These are phyloP conservation scores for Trematomus bernacchii DNA, from an alignment of 2,797 vertebrate genomes.

Conservation along the genomic window DNA sequence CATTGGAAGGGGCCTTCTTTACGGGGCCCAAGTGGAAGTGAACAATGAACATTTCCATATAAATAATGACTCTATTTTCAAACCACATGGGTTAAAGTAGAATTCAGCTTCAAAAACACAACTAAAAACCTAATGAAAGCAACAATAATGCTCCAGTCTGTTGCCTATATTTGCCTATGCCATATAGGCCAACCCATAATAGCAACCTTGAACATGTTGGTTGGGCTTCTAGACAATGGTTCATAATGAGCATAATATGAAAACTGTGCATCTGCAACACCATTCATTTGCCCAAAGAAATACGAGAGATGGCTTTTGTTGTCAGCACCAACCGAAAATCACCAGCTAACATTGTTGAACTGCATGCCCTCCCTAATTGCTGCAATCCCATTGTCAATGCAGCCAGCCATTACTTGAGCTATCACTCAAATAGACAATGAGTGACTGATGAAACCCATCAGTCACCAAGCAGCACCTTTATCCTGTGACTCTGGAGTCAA, in stretches of 20 bases:
- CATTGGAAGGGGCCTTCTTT: background rate
- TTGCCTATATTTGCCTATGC: background rate
- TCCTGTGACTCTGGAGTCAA: constrained; percentile 35
- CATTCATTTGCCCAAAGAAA: background rate
- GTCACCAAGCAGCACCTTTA: constrained; percentile 29
- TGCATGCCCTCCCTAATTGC: background rate
- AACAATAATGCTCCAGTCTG: background rate
- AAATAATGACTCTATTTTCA: constrained; percentile 9
- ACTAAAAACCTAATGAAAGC: background rate
- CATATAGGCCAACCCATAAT: no score
- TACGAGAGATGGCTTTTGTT: background rate
- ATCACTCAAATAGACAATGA: constrained; percentile 28
- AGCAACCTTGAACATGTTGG: background rate
- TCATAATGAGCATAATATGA: background rate
- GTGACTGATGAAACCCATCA: constrained; percentile 25
- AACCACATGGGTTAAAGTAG: constrained; percentile 2
- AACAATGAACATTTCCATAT: background rate
- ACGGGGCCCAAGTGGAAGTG: background rate
- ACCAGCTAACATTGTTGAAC: background rate
- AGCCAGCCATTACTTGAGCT: constrained; percentile 18
- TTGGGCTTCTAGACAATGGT: constrained; percentile 1
- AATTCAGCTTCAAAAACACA: background rate
- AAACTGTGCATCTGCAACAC: background rate
- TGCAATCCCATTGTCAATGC: constrained; percentile 3
- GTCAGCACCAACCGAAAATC: background rate